Evolutionary conservation across 2,888 invertebrate species (phyloP).

Genomic region (Zootermopsis nevadensis): DNA sequence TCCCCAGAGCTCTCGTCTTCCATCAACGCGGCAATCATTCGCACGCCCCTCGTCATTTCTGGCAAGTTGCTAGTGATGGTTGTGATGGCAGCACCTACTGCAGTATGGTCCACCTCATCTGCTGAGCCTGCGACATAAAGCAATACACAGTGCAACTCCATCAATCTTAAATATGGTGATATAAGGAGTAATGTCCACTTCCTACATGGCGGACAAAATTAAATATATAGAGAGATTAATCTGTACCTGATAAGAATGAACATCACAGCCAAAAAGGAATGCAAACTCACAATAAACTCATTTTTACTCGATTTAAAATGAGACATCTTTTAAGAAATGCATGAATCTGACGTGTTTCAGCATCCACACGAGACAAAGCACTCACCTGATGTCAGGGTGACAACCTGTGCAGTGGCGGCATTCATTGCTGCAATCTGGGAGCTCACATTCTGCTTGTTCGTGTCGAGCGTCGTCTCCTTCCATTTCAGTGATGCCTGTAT

Average conservation of each 20-base stretch:
- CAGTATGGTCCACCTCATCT: slow-evolving; percentile 94
- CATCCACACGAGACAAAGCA: slow-evolving; percentile 10
- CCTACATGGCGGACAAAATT: too few species aligned
- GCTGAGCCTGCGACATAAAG: slow-evolving; percentile 68
- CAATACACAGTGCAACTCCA: too few species aligned
- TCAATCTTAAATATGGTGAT: too few species aligned
- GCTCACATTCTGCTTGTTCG: slow-evolving; percentile 95
- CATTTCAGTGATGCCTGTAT: slow-evolving; percentile 83
- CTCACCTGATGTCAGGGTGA: slow-evolving; percentile 84
- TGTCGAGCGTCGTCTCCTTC: slow-evolving; percentile 94
- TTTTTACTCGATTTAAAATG: too few species aligned
- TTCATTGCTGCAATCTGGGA: slow-evolving; percentile 99
- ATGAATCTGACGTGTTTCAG: too few species aligned
- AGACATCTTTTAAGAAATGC: too few species aligned
- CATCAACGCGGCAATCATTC: slow-evolving; percentile 95
- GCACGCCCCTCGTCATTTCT: slow-evolving; percentile 95
- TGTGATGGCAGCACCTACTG: slow-evolving; percentile 96
- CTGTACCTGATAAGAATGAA: too few species aligned
- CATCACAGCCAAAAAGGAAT: too few species aligned
- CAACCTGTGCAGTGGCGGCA: slow-evolving; percentile 97
- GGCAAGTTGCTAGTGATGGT: slow-evolving; percentile 97
- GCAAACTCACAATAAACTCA: too few species aligned
- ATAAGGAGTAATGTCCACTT: too few species aligned
- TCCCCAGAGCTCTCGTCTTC: slow-evolving; percentile 87
- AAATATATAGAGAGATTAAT: too few species aligned